A percentile compares a stretch with the other conserved stretches of the same genome.
Evolutionary conservation across 2,888 invertebrate species (phyloP).

Genomic region (Mythimna loreyi): DNA sequence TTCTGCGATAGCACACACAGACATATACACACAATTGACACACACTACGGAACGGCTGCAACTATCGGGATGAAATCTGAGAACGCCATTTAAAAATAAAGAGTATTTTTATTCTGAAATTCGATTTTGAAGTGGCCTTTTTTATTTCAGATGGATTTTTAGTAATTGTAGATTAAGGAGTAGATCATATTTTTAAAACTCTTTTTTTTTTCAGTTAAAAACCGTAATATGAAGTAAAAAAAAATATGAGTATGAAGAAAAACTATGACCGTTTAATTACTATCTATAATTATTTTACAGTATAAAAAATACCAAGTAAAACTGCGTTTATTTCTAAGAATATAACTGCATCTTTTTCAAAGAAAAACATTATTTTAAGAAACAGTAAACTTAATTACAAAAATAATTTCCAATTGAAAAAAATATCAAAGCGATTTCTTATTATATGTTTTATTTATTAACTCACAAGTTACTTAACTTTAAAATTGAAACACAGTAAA

Average conservation of each 20-base stretch:
- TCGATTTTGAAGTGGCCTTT: slow-evolving; percentile 1
- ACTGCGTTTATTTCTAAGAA: neutral
- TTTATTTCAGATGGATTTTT: neutral
- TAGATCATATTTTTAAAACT: too few species aligned
- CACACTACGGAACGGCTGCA: slow-evolving; percentile 56
- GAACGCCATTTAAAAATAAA: slow-evolving; percentile 57
- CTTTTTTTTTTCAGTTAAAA: too few species aligned
- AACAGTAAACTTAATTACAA: neutral
- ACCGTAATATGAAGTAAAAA: too few species aligned
- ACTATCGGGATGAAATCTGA: slow-evolving; percentile 66
- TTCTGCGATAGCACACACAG: slow-evolving; percentile 84
- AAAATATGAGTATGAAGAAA: neutral
- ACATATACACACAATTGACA: slow-evolving; percentile 66
- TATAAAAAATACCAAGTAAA: neutral
- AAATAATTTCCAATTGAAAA: neutral
- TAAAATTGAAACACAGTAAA: slow-evolving; percentile 2
- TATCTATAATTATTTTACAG: neutral
- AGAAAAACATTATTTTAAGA: neutral
- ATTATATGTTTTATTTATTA: slow-evolving; percentile 13
- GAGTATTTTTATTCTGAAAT: slow-evolving; percentile 21
- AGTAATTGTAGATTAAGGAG: neutral
- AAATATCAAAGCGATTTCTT: neutral
- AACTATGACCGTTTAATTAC: neutral
- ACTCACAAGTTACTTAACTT: slow-evolving; percentile 18
- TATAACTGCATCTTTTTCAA: neutral